phyloP scores from a whole-genome alignment of 2,888 invertebrate genomes.

The Drosophila mercatorum region DNA sequence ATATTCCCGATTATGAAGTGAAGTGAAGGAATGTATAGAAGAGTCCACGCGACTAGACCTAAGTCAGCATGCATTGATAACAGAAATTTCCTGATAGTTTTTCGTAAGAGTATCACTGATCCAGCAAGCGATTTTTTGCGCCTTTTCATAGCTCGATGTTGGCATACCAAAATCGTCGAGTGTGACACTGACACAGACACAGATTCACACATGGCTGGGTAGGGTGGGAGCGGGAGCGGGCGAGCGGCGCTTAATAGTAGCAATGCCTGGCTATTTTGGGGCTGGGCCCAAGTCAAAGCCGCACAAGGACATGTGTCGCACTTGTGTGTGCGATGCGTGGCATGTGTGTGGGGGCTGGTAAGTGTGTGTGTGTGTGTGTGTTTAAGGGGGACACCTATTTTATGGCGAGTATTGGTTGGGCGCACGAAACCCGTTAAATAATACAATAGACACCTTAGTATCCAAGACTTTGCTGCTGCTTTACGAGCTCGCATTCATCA shows the following conservation, averaged over 20 bases:
- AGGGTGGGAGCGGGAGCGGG: not conserved
- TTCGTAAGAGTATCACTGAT: not conserved
- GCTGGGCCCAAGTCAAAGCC: constrained; percentile 64
- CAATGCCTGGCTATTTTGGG: constrained; percentile 63
- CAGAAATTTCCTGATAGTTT: no score
- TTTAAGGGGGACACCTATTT: constrained; percentile 31
- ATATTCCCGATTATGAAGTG: no score
- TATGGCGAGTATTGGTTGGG: constrained; percentile 41
- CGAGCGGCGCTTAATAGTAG: not conserved
- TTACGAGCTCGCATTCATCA: constrained; percentile 60
- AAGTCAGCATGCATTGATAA: no score
- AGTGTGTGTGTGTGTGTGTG: not conserved
- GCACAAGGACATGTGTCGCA: constrained; percentile 72
- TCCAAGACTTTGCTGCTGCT: constrained; percentile 44
- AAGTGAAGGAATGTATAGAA: no score
- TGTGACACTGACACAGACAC: constrained; percentile 53
- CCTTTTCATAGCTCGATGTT: constrained; percentile 25
- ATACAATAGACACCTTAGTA: constrained; percentile 70
- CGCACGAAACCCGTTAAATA: constrained; percentile 58
- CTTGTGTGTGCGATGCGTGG: constrained; percentile 32
- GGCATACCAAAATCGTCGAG: constrained; percentile 68
- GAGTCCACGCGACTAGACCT: no score
- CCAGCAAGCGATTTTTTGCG: no score
- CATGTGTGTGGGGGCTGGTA: not conserved
- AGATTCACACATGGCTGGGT: constrained; percentile 38